Percentiles rank a stretch among this genome's conserved stretches.
Evolutionary conservation across 1,140 invertebrate genomes (phyloP).

Genomic region (Tyrophagus putrescentiae): DNA sequence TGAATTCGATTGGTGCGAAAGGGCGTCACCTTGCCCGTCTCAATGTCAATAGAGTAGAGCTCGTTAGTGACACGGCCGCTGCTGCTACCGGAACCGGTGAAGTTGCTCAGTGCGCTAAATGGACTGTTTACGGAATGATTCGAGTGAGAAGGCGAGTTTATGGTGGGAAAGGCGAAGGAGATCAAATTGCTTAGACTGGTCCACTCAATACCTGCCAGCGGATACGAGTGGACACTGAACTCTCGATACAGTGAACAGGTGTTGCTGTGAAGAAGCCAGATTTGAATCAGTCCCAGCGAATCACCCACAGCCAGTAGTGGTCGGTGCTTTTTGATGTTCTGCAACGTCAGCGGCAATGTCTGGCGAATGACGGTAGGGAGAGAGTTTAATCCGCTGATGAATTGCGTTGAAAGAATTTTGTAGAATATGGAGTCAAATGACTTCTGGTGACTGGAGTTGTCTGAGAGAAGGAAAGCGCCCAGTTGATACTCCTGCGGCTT

Average conservation of each 20-base stretch:
- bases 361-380: conserved; percentile 40
- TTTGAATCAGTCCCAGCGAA: conserved; percentile 38
- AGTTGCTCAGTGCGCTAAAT: neutral
- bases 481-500: conserved; percentile 14
- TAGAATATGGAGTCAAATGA: neutral
- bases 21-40: conserved; percentile 34
- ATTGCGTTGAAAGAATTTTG: conserved; percentile 8
- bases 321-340: conserved; percentile 38
- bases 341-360: conserved; percentile 46
- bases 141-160: conserved; percentile 3
- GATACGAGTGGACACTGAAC: conserved; percentile 40
- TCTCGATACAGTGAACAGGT: conserved; percentile 38
- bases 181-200: conserved; percentile 40
- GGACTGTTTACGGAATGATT: neutral
- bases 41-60: conserved; percentile 41
- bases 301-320: conserved; percentile 39
- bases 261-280: conserved; percentile 42
- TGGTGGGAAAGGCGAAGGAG: conserved; percentile 36
- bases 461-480: neutral
- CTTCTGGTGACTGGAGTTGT: neutral
- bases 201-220: conserved; percentile 48
- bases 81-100: conserved; percentile 25
- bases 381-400: neutral
- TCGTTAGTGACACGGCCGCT: conserved; percentile 41
- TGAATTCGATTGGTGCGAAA: conserved; percentile 39